Conservation (phyloP, 2,888 invertebrate species). For the Cecidostiba fungosa region DNA sequence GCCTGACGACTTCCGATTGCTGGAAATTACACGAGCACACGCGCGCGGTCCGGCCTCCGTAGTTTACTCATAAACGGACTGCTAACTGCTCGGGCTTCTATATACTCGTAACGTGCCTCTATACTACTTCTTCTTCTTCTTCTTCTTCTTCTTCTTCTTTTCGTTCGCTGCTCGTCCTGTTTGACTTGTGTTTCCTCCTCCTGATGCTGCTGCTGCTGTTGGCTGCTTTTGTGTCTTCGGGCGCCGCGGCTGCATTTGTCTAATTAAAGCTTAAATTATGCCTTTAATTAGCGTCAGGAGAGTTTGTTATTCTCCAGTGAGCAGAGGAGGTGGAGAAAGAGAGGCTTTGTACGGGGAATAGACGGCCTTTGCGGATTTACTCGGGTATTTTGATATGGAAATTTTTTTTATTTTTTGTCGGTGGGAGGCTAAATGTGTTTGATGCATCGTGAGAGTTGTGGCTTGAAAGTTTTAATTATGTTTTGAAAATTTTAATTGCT, state of each 20-base stretch:
- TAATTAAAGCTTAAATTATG: conserved; percentile 57
- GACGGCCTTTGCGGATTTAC: neutral
- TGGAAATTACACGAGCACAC: conserved; percentile 68
- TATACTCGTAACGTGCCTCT: too few relatives aligned
- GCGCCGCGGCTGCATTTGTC: conserved; percentile 47
- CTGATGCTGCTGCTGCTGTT: conserved; percentile 5
- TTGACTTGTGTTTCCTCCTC: conserved; percentile 51
- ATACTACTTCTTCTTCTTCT: neutral
- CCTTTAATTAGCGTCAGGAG: conserved; percentile 50
- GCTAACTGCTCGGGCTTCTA: conserved; percentile 61
- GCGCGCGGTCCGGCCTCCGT: conserved; percentile 55
- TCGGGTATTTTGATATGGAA: neutral
- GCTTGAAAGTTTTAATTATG: neutral
- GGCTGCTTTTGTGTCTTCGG: conserved; percentile 48
- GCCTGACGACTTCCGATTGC: conserved; percentile 73
- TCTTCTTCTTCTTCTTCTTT: conserved; percentile 47
- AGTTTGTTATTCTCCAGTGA: conserved; percentile 37
- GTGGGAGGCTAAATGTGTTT: too few relatives aligned
- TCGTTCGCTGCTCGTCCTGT: conserved; percentile 32
- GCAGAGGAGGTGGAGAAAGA: neutral
- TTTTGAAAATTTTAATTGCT: neutral
- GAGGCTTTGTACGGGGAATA: neutral
- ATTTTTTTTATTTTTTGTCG: too few relatives aligned
- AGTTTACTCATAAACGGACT: conserved; percentile 63
- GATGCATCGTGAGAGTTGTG: too few relatives aligned